Base-by-base conservation (phyloP, 2,113 vertebrate species). In the Danionella cerebrum region DNA sequence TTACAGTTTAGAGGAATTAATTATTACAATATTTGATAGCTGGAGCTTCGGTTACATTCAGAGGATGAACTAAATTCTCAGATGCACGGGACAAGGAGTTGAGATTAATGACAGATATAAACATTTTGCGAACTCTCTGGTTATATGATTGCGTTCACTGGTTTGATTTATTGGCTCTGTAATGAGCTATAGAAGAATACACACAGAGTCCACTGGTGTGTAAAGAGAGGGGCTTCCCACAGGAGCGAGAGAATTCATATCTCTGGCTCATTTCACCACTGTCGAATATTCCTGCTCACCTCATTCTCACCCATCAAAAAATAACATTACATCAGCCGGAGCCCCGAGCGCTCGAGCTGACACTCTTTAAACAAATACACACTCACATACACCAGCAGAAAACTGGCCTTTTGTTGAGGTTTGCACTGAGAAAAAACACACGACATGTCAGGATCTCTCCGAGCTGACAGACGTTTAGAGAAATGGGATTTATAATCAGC, bases 301-400 rank as follows among this genome's bases (percentile, higher is more conserved):
- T 72, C 57, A 70, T 84, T 84, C 78, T 90, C 84, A 77, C 86
- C 84, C 85, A 84, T 79, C 57, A 88, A 91, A 89, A 91, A 87
- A 92, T 84, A 92, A 91, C 91, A 93, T 93, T 88, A 94, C 89
- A 92, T 94, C 91, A 93, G 84, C 71, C 80, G 76, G 78, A 83
- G 80, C 3, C 64, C 1, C 65, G 55, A 83, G 86, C 84, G 76
- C 86, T 92, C 89, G 94, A 95, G 86, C 83, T 72, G 85, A 94
- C 86, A 87, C 91, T 91, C 88, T 80, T 86, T 89, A 91, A 93
- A 95, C 89, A n/a, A n/a, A n/a, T n/a, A n/a, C n/a, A n/a, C n/a
- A n/a, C n/a, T n/a, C n/a, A n/a, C n/a, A 92, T 67, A 60, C 83
- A 82, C 80, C 75, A 84, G 82, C 82, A 92, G 90, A 93, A 93